Base-by-base conservation (phyloP, 1,140 invertebrate genomes). In the Drosophila parabipectinata region DNA sequence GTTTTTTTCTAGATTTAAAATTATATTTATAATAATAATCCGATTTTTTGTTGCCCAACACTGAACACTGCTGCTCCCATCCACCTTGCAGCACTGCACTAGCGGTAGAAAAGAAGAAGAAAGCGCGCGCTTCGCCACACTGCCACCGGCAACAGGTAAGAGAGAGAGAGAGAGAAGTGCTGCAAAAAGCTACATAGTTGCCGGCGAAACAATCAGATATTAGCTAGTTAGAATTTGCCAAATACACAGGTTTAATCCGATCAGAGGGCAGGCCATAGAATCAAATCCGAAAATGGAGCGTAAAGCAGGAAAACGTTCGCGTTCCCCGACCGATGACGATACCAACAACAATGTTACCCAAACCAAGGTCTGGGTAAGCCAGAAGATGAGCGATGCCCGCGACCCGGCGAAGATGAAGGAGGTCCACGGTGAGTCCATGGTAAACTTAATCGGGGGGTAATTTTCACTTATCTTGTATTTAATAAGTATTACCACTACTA, bases 391-490 rank as follows among this genome's bases (percentile, higher is more conserved):
- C 15, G 84, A 91, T n/a, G 45, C 62, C 0, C 52, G 52, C 8
- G 77, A 91, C 37, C 48, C 58, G 0, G 54, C 59, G 0, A 91
- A 90, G 64, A 89, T 91, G 84, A 82, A 73, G 48, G 56, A 78
- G 7, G 59, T 91, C 2, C 79, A 91, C 10, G 84, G 89, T 91
- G 28, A 39, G 73, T 18, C 18, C 18, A 18, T 1, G 18, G 18
- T 18, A 1, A 18, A 18, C 18, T 18, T 18, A 18, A 18, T 18
- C 1, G 18, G 18, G 18, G 18, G 18, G 18, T 0, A 18, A 18
- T 18, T 1, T 1, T 18, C 1, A 1, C 18, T 18, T 18, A 21
- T 21, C 0, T 3, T 21, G 21, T 21, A 21, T 21, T 21, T 21
- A 21, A 21, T 21, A 21, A 21, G 21, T 21, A 21, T 3, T 21